Base-by-base conservation (phyloP, 2,888 invertebrate genomes). In the Callinectes sapidus region DNA sequence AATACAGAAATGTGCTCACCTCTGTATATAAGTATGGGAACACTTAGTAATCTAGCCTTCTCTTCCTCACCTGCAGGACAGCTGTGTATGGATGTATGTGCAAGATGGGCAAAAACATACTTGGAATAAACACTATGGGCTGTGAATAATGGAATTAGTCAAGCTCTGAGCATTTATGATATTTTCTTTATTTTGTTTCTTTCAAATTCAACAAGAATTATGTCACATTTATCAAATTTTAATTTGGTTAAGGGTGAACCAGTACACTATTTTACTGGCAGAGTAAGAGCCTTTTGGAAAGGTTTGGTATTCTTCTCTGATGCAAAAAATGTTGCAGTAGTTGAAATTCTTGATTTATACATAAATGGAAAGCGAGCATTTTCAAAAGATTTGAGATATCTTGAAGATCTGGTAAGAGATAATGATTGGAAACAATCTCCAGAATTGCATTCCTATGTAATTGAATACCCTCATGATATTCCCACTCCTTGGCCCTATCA, bases 211-310 rank as follows among this genome's bases (percentile, higher is more conserved):
- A 32, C 81, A 81, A 28, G 1, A 71, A 16, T 81, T 81, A 35
- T 35, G 35, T 32, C 81, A 18, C 13, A 35, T 35, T 18, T 32
- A 81, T 35, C 14, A 81, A 32, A 81, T 81, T 32, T 35, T 35
- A 35, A 35, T 3, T 18, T 13, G 28, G 23, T n/a, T 28, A 48
- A 71, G 23, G 55, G 61, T n/a, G 10, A 54, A 28, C 28, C 35
- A 23, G 61, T 92, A n/a, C 66, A 92, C 42, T 92, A 92, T 89
- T 92, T 88, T 71, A 85, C 48, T n/a, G 92, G 92, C 55, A 91
- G 71, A 91, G 55, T 92, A 85, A 90, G 90, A 66, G 81, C 81
- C 5, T 89, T 89, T 48, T 92, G 90, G 87, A 54, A 91, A 35
- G 54, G 89, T 48, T 32, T 61, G 55, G 28, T 92, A n/a, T 92